These are phyloP conservation scores for Scolopax rusticola DNA, from an alignment of 2,797 vertebrate genomes.

Conservation along the genomic window DNA sequence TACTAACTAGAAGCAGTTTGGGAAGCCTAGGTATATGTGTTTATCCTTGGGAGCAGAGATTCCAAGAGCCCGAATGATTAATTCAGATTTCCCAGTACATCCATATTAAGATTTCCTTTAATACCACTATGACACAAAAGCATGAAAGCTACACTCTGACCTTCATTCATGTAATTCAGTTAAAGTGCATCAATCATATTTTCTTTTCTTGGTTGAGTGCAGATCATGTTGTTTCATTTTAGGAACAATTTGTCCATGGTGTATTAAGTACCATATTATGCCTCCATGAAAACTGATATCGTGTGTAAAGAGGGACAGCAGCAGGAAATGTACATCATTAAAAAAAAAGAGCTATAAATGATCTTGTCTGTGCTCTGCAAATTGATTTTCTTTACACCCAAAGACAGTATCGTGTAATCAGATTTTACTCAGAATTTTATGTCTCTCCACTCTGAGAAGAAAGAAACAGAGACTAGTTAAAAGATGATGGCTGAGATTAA, in stretches of 20 bases:
- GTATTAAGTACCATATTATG: constrained; percentile 51
- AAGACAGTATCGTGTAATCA: neutral
- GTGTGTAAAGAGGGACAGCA: neutral
- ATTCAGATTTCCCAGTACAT: neutral
- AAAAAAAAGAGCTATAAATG: neutral
- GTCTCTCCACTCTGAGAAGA: neutral
- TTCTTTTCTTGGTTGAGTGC: constrained; percentile 39
- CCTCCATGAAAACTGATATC: neutral
- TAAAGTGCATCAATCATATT: constrained; percentile 56
- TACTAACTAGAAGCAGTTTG: neutral
- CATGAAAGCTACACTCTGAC: constrained; percentile 45
- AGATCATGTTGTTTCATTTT: constrained; percentile 56
- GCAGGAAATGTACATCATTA: neutral
- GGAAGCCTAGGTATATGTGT: neutral
- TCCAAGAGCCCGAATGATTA: neutral
- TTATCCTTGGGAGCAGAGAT: neutral
- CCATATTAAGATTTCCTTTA: constrained; percentile 26
- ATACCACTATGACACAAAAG: constrained; percentile 19
- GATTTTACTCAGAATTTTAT: neutral
- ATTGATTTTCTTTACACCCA: neutral
- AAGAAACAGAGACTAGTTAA: neutral
- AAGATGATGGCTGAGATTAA: neutral
- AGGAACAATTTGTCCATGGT: constrained; percentile 44
- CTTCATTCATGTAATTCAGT: constrained; percentile 39
- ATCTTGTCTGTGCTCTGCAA: neutral